These are phyloP conservation scores for Sprattus sprattus DNA, from an alignment of 2,113 vertebrate genomes.

Conservation along the genomic window DNA sequence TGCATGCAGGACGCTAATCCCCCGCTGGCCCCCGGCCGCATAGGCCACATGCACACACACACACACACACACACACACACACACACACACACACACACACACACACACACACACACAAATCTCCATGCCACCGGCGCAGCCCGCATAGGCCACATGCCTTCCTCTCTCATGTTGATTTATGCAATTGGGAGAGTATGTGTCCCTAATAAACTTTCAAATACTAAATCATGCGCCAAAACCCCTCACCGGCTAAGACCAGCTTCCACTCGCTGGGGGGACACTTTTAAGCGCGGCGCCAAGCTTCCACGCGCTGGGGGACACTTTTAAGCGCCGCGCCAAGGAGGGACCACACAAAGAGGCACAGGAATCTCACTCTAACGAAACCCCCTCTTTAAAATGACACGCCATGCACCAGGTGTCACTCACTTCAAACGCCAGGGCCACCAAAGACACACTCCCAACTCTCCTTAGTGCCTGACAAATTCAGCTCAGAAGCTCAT, in stretches of 20 bases:
- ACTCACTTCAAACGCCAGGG: too few species aligned
- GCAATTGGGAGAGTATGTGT: constrained; percentile 52
- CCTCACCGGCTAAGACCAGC: too few species aligned
- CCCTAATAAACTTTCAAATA: constrained; percentile 41
- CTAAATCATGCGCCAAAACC: constrained; percentile 45
- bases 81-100: too few species aligned
- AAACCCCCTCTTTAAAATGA: neutral
- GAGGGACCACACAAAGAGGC: constrained; percentile 33
- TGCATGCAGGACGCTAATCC: constrained; percentile 46
- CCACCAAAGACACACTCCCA: too few species aligned
- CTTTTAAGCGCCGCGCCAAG: constrained; percentile 12
- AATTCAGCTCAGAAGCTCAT: neutral
- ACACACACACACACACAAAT: too few species aligned
- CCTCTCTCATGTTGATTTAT: constrained; percentile 56
- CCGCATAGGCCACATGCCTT: constrained; percentile 47
- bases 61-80: too few species aligned
- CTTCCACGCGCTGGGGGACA: constrained; percentile 17
- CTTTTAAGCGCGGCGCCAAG: constrained; percentile 12
- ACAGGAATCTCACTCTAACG: neutral
- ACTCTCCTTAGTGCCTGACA: neutral
- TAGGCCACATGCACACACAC: constrained; percentile 50
- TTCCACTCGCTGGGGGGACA: constrained; percentile 10
- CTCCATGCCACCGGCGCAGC: too few species aligned
- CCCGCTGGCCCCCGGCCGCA: constrained; percentile 40
- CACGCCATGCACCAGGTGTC: too few species aligned